Percentiles rank a stretch among this genome's conserved stretches.
Conservation (phyloP, 2,113 vertebrate species). For the Clupea harengus region DNA sequence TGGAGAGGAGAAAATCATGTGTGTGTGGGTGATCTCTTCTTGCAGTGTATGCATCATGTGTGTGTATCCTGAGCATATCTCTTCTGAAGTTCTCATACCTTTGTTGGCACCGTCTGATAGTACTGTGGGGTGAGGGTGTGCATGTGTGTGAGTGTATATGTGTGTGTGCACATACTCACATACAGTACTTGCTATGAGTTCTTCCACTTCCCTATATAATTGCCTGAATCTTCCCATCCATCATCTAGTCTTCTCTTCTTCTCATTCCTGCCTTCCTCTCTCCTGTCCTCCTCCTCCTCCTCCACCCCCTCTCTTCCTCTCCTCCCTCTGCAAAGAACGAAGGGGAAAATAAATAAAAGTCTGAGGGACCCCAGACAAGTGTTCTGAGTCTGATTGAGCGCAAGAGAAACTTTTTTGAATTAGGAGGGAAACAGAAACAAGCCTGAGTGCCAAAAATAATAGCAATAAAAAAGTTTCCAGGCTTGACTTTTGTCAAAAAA, state of each 20-base stretch:
- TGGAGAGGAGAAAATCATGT: background rate
- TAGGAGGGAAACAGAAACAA: slow-evolving; percentile 17
- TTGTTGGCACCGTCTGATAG: background rate
- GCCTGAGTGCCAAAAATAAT: slow-evolving; percentile 11
- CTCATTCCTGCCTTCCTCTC: slow-evolving; percentile 10
- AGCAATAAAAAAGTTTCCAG: slow-evolving; percentile 10
- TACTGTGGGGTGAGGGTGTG: slow-evolving; percentile 13
- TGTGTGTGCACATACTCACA: background rate
- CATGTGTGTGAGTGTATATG: background rate
- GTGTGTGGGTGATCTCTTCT: background rate
- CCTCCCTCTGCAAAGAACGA: slow-evolving; percentile 18
- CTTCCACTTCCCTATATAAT: slow-evolving; percentile 15
- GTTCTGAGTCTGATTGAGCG: slow-evolving; percentile 34
- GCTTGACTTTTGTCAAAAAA: slow-evolving; percentile 27
- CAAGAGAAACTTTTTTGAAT: background rate
- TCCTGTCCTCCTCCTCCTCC: slow-evolving; percentile 6
- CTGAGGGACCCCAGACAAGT: slow-evolving; percentile 37
- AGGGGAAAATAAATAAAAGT: slow-evolving; percentile 26
- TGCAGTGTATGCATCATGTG: background rate
- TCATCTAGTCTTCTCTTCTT: slow-evolving; percentile 33
- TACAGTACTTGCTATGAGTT: background rate
- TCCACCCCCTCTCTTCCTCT: slow-evolving; percentile 19
- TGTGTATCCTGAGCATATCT: background rate
- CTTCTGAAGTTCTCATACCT: background rate
- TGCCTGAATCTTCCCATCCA: slow-evolving; percentile 37